These are phyloP conservation scores for Amphiduros pacificus DNA, from an alignment of 2,888 invertebrate species.

Conservation along the genomic window DNA sequence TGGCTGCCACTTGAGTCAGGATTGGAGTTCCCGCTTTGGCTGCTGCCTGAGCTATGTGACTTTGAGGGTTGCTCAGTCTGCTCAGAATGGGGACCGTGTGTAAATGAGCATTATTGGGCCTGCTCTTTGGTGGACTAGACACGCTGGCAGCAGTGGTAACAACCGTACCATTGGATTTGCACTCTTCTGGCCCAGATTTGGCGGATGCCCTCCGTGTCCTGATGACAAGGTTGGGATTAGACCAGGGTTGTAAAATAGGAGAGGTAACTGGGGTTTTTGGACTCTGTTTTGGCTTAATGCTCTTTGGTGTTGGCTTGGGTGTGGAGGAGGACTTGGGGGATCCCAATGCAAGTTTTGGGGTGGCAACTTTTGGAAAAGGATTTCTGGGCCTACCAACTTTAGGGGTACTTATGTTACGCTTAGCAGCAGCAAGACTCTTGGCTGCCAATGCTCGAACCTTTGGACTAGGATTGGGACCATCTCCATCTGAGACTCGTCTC, in stretches of 20 bases:
- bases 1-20: neutral
- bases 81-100: no score
- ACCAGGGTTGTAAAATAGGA: constrained; percentile 58
- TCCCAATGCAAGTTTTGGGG: neutral
- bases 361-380: neutral
- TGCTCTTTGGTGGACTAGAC: no score
- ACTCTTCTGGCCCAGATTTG: neutral
- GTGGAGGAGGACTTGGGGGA: neutral
- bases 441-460: neutral
- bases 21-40: no score
- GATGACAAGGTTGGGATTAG: constrained; percentile 59
- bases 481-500: neutral
- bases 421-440: neutral
- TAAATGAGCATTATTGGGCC: no score
- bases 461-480: neutral
- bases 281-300: neutral
- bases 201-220: constrained; percentile 50
- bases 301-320: neutral
- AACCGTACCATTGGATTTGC: neutral
- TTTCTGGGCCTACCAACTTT: constrained; percentile 3
- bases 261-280: constrained; percentile 22
- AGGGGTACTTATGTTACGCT: neutral
- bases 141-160: neutral
- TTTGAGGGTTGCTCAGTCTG: no score
- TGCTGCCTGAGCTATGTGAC: no score